Evolutionary conservation across 2,888 invertebrate genomes (phyloP), one percentile per base, ranked within the genome.

Genomic region (Cetonia aurata): DNA sequence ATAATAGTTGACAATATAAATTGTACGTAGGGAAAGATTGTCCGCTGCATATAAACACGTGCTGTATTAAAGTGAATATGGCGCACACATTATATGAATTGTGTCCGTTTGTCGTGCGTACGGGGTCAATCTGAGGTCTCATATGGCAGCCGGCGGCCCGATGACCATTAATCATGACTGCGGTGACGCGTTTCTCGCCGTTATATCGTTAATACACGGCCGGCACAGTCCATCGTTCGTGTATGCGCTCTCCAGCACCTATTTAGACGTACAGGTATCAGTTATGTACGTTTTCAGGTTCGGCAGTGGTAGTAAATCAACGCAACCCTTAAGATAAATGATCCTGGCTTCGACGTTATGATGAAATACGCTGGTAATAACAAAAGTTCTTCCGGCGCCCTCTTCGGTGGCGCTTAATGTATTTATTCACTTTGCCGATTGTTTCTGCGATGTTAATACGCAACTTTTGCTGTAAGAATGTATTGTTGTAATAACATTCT

Each of bases 111-210:
- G 25, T 25, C 25, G 25, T 25, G 25, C 25, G 25, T 25, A 25
- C 25, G 25, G 25, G 25, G 25, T 25, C 25, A 25, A 44, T 13
- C 44, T 19, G 62, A 77, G 80, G 80, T 74, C 81, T 81, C 81
- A 82, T 81, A 81, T 80, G 81, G 80, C 75, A 77, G 75, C 75
- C 76, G 77, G 76, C 75, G 75, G 75, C 73, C 74, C 71, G 69
- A 25, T 25, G 71, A 77, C 77, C 73, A 81, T 83, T 82, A 79
- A 81, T 83, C 80, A 81, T 81, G 77, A 75, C 75, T 74, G 77
- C 74, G 77, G 78, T 78, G 77, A 79, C 80, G 78, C 76, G 76
- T 73, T 78, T 80, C 80, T 77, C 78, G 77, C 78, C 77, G 78
- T 76, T 73, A 72, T 77, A 78, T 80, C 81, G 81, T 81, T 80